Conservation (phyloP, 2,888 invertebrate species). For the Gandaritis pyraliata region DNA sequence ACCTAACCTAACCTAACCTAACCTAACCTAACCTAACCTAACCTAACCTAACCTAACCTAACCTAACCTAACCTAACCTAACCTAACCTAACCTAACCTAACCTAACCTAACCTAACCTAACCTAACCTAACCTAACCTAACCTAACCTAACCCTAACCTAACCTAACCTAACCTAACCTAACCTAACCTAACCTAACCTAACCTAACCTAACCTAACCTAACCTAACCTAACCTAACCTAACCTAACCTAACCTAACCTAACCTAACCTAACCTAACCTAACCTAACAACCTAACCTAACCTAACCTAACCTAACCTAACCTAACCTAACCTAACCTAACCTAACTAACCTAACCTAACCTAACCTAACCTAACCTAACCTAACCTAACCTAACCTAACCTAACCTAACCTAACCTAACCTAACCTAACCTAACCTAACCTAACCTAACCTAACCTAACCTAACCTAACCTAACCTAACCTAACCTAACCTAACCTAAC, state of each 20-base stretch:
- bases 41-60: slow-evolving; percentile 42
- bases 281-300: too few relatives aligned
- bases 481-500: slow-evolving; percentile 22
- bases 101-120: slow-evolving; percentile 37
- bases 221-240: slow-evolving; percentile 46
- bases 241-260: slow-evolving; percentile 43
- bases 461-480: slow-evolving; percentile 35
- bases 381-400: slow-evolving; percentile 43
- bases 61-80: slow-evolving; percentile 43
- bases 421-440: slow-evolving; percentile 30
- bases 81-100: slow-evolving; percentile 34
- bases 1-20: slow-evolving; percentile 42
- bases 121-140: slow-evolving; percentile 38
- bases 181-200: slow-evolving; percentile 43
- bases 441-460: slow-evolving; percentile 29
- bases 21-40: slow-evolving; percentile 43
- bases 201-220: slow-evolving; percentile 43
- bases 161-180: slow-evolving; percentile 41
- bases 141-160: slow-evolving; percentile 39
- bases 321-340: slow-evolving; percentile 46
- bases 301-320: slow-evolving; percentile 48
- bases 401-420: slow-evolving; percentile 44
- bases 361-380: slow-evolving; percentile 42
- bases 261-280: slow-evolving; percentile 48
- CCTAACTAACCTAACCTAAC: slow-evolving; percentile 43